phyloP scores from a whole-genome alignment of 1,140 invertebrate species.

The Diachasmimorpha longicaudata region DNA sequence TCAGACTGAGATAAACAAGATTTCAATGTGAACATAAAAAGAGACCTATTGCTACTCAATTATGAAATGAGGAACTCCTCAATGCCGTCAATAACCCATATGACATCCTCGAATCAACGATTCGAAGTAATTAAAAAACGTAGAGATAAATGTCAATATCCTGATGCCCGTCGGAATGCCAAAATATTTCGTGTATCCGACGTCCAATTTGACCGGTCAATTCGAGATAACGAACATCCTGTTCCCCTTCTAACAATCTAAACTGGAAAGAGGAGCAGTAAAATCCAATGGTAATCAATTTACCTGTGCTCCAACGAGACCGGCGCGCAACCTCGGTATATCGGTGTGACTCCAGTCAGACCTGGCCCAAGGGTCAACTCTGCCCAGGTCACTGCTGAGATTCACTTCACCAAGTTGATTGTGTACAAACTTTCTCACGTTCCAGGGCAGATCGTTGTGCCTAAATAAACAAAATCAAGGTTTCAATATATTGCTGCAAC shows the following conservation, averaged over 20 bases:
- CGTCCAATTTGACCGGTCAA: background rate
- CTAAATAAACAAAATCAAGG: conserved; percentile 57
- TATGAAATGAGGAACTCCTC: no score
- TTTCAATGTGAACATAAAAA: no score
- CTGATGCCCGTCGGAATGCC: background rate
- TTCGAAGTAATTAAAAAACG: background rate
- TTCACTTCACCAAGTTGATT: conserved; percentile 83
- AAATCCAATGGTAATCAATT: conserved; percentile 28
- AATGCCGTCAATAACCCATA: no score
- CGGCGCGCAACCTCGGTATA: conserved; percentile 80
- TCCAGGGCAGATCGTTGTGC: conserved; percentile 89
- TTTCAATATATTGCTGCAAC: background rate
- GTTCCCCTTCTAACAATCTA: background rate
- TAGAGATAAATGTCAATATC: background rate
- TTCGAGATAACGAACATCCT: background rate
- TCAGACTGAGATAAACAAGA: no score
- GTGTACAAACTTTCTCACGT: conserved; percentile 80
- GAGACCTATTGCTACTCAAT: no score
- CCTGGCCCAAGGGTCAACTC: conserved; percentile 79
- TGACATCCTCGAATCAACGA: no score
- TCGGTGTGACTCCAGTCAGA: conserved; percentile 88
- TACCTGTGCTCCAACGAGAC: conserved; percentile 81
- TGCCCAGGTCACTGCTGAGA: conserved; percentile 75
- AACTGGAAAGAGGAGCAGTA: background rate
- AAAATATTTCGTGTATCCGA: background rate